Conservation (phyloP, 2,797 vertebrate species). For the Argya squamiceps region DNA sequence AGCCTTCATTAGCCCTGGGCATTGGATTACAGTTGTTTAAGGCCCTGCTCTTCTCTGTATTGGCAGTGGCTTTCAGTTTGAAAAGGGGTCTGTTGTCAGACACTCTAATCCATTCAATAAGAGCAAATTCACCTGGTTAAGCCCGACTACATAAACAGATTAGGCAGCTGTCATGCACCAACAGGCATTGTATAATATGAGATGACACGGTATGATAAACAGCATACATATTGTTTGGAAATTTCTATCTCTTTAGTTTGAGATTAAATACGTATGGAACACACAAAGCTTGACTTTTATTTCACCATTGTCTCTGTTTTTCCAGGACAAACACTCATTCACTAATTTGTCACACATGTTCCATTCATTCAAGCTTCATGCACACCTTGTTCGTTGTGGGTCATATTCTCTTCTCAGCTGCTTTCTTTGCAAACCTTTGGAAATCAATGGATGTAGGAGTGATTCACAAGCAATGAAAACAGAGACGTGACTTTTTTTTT, state of each 20-base stretch:
- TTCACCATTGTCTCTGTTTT: background rate
- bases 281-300: conserved; percentile 5
- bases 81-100: conserved; percentile 59
- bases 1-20: background rate
- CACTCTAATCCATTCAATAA: conserved; percentile 55
- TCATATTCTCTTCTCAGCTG: conserved; percentile 15
- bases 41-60: conserved; percentile 43
- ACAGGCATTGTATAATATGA: conserved; percentile 3
- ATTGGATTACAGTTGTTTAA: conserved; percentile 47
- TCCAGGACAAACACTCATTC: conserved; percentile 7
- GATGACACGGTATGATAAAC: conserved; percentile 35
- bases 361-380: conserved; percentile 20
- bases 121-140: conserved; percentile 66
- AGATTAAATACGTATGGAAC: conserved; percentile 19
- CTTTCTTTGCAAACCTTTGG: conserved; percentile 9
- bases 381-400: background rate
- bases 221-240: conserved; percentile 12
- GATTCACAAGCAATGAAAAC: conserved; percentile 41
- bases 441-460: conserved; percentile 37
- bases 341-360: conserved; percentile 36
- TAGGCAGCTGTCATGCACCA: conserved; percentile 37
- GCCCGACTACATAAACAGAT: conserved; percentile 60
- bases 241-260: background rate
- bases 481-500: background rate
- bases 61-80: conserved; percentile 48